Percentiles rank a stretch among this genome's conserved stretches.
Evolutionary conservation across 2,888 invertebrate species (phyloP).

Genomic region (Diabrotica balteata): DNA sequence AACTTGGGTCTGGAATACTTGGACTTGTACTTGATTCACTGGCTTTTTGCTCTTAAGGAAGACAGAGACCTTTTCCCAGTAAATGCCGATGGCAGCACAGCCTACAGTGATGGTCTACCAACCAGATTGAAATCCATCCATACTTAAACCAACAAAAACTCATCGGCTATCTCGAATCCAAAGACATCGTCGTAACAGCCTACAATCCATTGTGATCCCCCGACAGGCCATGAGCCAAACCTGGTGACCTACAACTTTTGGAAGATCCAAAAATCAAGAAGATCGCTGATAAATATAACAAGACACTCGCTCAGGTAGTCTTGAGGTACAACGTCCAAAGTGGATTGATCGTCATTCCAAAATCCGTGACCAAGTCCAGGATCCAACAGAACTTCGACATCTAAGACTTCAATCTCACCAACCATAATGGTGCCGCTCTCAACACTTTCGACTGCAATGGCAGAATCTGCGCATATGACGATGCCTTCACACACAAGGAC

Average conservation of each 20-base stretch:
- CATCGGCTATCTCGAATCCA: slow-evolving; percentile 72
- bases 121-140: slow-evolving; percentile 85
- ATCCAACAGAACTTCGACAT: slow-evolving; percentile 75
- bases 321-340: slow-evolving; percentile 72
- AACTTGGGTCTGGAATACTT: no score
- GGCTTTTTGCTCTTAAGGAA: no score
- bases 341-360: slow-evolving; percentile 79
- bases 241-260: slow-evolving; percentile 74
- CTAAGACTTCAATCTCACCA: slow-evolving; percentile 72
- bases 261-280: slow-evolving; percentile 75
- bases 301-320: slow-evolving; percentile 76
- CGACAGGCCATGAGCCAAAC: slow-evolving; percentile 83
- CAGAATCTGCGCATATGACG: slow-evolving; percentile 69
- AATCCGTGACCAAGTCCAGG: slow-evolving; percentile 76
- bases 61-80: slow-evolving; percentile 46
- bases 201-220: slow-evolving; percentile 87
- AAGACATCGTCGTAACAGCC: slow-evolving; percentile 74
- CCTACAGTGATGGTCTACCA: slow-evolving; percentile 66
- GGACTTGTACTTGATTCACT: no score
- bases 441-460: slow-evolving; percentile 76
- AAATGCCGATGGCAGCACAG: slow-evolving; percentile 44
- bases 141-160: slow-evolving; percentile 77
- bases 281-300: slow-evolving; percentile 70
- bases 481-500: slow-evolving; percentile 49
- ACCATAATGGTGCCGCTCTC: slow-evolving; percentile 72